These are phyloP conservation scores for Adrianichthys oophorus DNA, from an alignment of 2,797 vertebrate species.

Conservation along the genomic window DNA sequence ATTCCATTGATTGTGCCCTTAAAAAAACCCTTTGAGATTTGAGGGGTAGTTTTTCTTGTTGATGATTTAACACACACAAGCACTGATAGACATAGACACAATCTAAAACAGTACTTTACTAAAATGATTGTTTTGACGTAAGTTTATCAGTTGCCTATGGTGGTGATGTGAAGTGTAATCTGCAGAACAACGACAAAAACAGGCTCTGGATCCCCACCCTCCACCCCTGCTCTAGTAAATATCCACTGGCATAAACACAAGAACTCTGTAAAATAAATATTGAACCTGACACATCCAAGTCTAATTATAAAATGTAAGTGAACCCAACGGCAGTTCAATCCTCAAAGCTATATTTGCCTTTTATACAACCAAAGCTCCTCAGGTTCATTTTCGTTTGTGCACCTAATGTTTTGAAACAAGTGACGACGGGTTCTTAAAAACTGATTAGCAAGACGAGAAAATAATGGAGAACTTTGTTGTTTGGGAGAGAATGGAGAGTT, in stretches of 20 bases:
- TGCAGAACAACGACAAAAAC: conserved; percentile 64
- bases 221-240: conserved; percentile 68
- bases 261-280: conserved; percentile 46
- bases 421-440: conserved; percentile 63
- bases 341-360: conserved; percentile 34
- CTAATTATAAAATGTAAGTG: conserved; percentile 49
- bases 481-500: conserved; percentile 1
- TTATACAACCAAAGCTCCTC: conserved; percentile 19
- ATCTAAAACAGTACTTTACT: conserved; percentile 33
- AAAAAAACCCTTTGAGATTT: conserved; percentile 3
- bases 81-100: conserved; percentile 1
- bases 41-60: conserved; percentile 1
- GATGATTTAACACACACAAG: conserved; percentile 1
- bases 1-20: too few relatives aligned
- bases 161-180: conserved; percentile 59
- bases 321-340: conserved; percentile 28
- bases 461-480: conserved; percentile 7
- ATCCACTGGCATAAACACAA: conserved; percentile 72
- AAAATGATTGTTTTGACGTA: conserved; percentile 63
- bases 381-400: conserved; percentile 28
- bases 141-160: conserved; percentile 53
- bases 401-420: conserved; percentile 11
- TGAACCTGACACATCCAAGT: conserved; percentile 30
- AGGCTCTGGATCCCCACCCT: conserved; percentile 64
- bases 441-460: conserved; percentile 43